phyloP scores from a whole-genome alignment of 2,797 vertebrate genomes.

The Carduelis carduelis region DNA sequence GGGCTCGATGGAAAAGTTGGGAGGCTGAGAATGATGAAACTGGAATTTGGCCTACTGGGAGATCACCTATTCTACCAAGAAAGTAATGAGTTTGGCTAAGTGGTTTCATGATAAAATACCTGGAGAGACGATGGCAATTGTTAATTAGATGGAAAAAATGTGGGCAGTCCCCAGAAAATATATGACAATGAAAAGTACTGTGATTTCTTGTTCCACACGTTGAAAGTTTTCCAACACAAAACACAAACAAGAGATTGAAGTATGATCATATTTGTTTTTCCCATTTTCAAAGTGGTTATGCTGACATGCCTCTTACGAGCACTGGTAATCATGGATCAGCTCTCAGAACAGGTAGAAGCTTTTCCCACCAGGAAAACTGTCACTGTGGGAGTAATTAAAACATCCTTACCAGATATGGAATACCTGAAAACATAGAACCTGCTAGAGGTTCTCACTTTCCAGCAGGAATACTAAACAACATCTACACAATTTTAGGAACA shows the following conservation, averaged over 20 bases:
- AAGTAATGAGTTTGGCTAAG: background rate
- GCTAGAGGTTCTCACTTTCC: background rate
- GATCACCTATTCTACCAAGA: background rate
- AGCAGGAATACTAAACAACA: background rate
- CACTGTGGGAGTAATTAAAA: background rate
- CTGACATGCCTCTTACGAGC: background rate
- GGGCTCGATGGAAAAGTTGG: fast-evolving
- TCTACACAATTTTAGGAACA: background rate
- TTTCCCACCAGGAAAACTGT: background rate
- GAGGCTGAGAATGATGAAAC: background rate
- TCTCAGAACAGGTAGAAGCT: background rate
- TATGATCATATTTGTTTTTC: fast-evolving
- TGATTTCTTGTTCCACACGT: background rate
- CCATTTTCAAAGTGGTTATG: background rate
- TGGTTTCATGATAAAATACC: background rate
- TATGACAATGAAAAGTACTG: background rate
- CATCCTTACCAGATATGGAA: background rate
- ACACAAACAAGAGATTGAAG: background rate
- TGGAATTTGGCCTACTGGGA: background rate
- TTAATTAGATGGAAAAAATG: background rate
- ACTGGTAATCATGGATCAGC: background rate
- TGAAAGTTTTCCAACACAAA: background rate
- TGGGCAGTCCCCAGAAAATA: background rate
- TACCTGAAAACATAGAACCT: background rate
- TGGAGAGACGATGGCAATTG: background rate